Percentiles rank a stretch among this genome's conserved stretches.
Conservation (phyloP, 2,888 invertebrate genomes). For the Leucozona laternaria region DNA sequence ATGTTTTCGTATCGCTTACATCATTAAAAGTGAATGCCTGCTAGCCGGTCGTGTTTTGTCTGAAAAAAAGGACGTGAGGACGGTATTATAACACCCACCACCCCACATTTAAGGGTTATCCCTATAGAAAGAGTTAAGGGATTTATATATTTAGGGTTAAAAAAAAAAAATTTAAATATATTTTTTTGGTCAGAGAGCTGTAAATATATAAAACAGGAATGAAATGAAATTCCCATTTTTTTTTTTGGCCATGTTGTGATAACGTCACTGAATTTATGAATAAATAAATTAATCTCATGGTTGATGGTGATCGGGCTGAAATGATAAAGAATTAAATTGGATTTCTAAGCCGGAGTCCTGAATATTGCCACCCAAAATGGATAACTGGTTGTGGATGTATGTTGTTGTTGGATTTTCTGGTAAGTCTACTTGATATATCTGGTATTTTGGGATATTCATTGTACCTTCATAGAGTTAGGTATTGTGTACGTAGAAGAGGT, state of each 20-base stretch:
- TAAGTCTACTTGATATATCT: constrained; percentile 35
- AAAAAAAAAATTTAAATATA: constrained; percentile 32
- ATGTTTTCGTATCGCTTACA: constrained; percentile 53
- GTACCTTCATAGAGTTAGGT: not conserved
- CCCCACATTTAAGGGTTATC: constrained; percentile 24
- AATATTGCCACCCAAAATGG: constrained; percentile 53
- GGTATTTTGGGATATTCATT: not conserved
- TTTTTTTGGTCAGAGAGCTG: constrained; percentile 18
- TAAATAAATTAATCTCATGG: constrained; percentile 70
- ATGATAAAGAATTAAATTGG: constrained; percentile 71
- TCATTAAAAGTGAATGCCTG: constrained; percentile 47
- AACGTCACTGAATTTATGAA: constrained; percentile 66
- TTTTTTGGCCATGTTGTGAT: constrained; percentile 25
- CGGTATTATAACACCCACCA: constrained; percentile 30
- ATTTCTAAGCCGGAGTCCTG: constrained; percentile 49
- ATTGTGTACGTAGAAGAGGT: not conserved
- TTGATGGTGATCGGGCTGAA: constrained; percentile 66
- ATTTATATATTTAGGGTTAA: constrained; percentile 43
- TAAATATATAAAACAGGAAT: not conserved
- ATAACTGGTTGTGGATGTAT: constrained; percentile 68
- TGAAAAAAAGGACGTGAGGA: constrained; percentile 23
- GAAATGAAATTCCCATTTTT: constrained; percentile 23
- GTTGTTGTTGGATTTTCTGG: constrained; percentile 61
- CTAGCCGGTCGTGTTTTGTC: constrained; percentile 40
- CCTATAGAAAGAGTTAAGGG: constrained; percentile 13